phyloP scores from a whole-genome alignment of 1,140 invertebrate genomes.

The Eriosoma lanigerum region DNA sequence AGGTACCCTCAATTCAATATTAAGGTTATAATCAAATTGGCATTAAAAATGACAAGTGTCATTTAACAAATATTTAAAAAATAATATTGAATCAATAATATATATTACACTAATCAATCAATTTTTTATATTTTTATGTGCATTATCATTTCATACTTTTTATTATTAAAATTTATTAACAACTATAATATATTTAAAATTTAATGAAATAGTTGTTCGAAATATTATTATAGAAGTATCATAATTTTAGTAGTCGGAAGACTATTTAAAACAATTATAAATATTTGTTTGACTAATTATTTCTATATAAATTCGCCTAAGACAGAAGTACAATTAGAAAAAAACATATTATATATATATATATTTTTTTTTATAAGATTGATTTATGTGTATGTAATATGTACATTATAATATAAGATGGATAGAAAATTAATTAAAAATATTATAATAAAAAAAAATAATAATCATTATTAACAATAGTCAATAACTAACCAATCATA shows the following conservation, averaged over 20 bases:
- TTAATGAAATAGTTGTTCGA: background rate
- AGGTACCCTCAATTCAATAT: background rate
- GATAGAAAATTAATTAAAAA: no score
- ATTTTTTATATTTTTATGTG: no score
- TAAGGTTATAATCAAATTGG: background rate
- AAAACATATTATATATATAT: background rate
- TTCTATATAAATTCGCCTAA: background rate
- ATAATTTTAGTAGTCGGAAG: background rate
- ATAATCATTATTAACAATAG: constrained; percentile 18
- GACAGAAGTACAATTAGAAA: constrained; percentile 16
- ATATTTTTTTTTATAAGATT: no score
- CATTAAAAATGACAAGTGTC: background rate
- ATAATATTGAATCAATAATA: constrained; percentile 11
- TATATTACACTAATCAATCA: background rate
- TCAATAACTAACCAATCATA: constrained; percentile 2
- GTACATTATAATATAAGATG: no score
- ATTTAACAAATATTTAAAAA: constrained; percentile 2
- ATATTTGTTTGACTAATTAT: background rate
- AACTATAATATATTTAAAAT: background rate
- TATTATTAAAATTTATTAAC: no score
- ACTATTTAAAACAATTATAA: background rate
- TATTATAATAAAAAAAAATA: background rate
- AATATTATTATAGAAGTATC: constrained; percentile 8
- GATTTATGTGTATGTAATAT: no score
- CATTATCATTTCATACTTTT: background rate